A percentile compares a stretch with the other conserved stretches of the same genome.
Evolutionary conservation across 2,113 vertebrate species (phyloP).

Genomic region (Tupaia chinensis): DNA sequence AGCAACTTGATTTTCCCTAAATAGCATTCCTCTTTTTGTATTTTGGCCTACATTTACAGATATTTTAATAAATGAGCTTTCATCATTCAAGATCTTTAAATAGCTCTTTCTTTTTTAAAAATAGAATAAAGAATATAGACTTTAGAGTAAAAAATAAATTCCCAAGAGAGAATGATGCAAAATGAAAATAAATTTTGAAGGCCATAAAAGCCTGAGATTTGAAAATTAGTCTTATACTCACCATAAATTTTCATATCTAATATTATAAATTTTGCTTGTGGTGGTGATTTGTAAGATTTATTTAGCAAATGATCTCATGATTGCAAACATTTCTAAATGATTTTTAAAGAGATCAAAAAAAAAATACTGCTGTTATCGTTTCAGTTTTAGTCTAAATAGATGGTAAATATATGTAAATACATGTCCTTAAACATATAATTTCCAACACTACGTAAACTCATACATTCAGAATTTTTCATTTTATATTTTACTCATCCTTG

Average conservation of each 20-base stretch:
- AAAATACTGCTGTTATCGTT: not conserved
- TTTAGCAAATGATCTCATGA: conserved; percentile 21
- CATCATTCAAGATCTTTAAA: not conserved
- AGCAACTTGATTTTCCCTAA: not conserved
- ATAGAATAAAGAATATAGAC: conserved; percentile 17
- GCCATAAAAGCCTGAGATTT: conserved; percentile 53
- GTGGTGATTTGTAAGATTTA: conserved; percentile 64
- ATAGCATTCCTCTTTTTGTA: not conserved
- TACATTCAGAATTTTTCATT: not conserved
- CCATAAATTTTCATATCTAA: not conserved
- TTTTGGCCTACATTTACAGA: not conserved
- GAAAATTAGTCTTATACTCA: conserved; percentile 31
- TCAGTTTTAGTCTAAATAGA: not conserved
- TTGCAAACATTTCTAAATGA: not conserved
- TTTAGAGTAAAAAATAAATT: not conserved
- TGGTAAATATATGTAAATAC: not conserved
- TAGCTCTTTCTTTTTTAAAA: conserved; percentile 58
- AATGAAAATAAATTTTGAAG: conserved; percentile 21
- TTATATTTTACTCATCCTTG: not conserved
- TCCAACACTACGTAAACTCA: not conserved
- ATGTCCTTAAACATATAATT: not conserved
- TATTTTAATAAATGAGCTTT: conserved; percentile 12
- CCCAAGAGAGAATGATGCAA: conserved; percentile 64
- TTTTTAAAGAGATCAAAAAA: not conserved
- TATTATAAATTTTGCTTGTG: conserved; percentile 67